Evolutionary conservation across 1,140 invertebrate species (phyloP).

Genomic region (Schmidtea mediterranea): DNA sequence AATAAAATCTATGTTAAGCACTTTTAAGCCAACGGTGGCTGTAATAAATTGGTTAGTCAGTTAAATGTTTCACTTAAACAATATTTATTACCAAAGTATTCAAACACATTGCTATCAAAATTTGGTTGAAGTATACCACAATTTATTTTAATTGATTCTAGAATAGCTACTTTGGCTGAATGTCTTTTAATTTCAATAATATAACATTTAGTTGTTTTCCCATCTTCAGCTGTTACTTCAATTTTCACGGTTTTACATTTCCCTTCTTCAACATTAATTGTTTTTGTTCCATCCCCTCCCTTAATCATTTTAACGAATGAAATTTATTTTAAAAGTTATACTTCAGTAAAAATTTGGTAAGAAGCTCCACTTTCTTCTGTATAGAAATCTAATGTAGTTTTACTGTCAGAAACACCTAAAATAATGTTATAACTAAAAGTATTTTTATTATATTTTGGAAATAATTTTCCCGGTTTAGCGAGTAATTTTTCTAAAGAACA

Average conservation of each 20-base stretch:
- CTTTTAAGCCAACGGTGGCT: slow-evolving; percentile 14
- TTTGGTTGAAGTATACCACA: slow-evolving; percentile 14
- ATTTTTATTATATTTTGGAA: slow-evolving; percentile 15
- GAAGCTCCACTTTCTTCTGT: slow-evolving; percentile 21
- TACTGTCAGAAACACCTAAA: slow-evolving; percentile 15
- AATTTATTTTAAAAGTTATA: background rate
- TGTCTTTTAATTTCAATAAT: slow-evolving; percentile 18
- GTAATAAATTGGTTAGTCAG: background rate
- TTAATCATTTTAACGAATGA: slow-evolving; percentile 9
- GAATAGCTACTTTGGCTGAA: slow-evolving; percentile 20
- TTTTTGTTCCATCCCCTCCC: slow-evolving; percentile 18
- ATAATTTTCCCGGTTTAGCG: slow-evolving; percentile 20
- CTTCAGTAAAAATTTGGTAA: slow-evolving; percentile 16
- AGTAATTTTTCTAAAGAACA: slow-evolving; percentile 20
- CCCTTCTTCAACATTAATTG: slow-evolving; percentile 17
- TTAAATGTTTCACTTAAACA: background rate
- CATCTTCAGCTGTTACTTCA: slow-evolving; percentile 24
- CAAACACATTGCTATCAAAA: slow-evolving; percentile 13
- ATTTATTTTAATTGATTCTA: slow-evolving; percentile 13
- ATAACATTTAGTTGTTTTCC: slow-evolving; percentile 17
- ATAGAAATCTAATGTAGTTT: slow-evolving; percentile 16
- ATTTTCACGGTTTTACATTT: slow-evolving; percentile 19
- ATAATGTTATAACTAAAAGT: slow-evolving; percentile 17
- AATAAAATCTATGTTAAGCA: slow-evolving; percentile 10
- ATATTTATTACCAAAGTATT: slow-evolving; percentile 16